Percentiles rank a stretch among this genome's conserved stretches.
Evolutionary conservation across 2,888 invertebrate species (phyloP).

Genomic region (Nasonovia ribisnigri): DNA sequence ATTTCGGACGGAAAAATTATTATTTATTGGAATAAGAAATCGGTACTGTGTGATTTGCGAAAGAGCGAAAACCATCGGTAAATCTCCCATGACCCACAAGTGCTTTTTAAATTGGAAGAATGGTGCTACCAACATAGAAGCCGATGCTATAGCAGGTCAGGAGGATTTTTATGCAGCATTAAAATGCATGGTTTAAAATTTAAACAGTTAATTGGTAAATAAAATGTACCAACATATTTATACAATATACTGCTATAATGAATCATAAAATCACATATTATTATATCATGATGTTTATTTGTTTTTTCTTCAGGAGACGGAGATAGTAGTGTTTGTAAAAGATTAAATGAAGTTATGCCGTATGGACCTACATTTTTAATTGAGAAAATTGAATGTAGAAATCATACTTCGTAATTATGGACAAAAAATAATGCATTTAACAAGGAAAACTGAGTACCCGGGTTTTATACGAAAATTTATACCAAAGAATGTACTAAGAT

Average conservation of each 20-base stretch:
- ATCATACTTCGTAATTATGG: slow-evolving; percentile 46
- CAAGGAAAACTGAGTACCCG: background rate
- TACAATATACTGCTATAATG: no score
- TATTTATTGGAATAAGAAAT: slow-evolving; percentile 24
- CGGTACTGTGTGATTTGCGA: slow-evolving; percentile 38
- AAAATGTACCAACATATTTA: no score
- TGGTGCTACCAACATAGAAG: slow-evolving; percentile 24
- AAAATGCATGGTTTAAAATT: no score
- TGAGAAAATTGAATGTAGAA: slow-evolving; percentile 60
- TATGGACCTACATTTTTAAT: slow-evolving; percentile 65
- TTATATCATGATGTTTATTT: background rate
- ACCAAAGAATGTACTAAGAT: slow-evolving; percentile 62
- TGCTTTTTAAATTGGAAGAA: slow-evolving; percentile 25
- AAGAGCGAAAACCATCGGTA: slow-evolving; percentile 1
- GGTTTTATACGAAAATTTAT: slow-evolving; percentile 48
- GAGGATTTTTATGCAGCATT: no score
- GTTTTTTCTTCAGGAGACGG: slow-evolving; percentile 27
- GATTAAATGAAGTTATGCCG: slow-evolving; percentile 53
- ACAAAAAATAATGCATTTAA: slow-evolving; percentile 14
- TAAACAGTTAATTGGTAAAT: no score
- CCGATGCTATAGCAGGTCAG: slow-evolving; percentile 31
- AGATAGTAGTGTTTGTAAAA: slow-evolving; percentile 19
- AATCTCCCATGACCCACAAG: background rate
- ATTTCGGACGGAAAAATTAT: slow-evolving; percentile 12
- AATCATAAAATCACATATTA: no score